Base-by-base conservation (phyloP, 2,888 invertebrate genomes). In the Lampropteryx suffumata region DNA sequence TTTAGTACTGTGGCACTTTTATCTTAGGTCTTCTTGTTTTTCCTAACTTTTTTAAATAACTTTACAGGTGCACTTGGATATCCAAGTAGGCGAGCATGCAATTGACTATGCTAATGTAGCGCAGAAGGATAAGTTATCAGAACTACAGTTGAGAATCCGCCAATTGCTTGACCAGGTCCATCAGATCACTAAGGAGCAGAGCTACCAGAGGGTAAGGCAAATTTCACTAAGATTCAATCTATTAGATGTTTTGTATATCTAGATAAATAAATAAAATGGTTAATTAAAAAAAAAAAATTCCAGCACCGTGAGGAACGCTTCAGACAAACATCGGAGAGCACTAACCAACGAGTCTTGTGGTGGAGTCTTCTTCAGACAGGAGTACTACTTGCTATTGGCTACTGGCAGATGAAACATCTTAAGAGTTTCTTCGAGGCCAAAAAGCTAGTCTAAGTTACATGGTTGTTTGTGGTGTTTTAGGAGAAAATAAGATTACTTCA, bases 371-470 rank as follows among this genome's bases (percentile, higher is more conserved):
- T 95, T 0, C 99, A 99, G 87, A 97, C 98, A 0, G 92, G 94
- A 44, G 96, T 99, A 32, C 92, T 99, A 8, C 90, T 99, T 0
- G 88, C 93, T 26, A 99, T 99, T 92, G 99, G 99, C 10, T 95
- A 97, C 63, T 99, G 99, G 99, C 99, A 99, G 88, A 99, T 99
- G 98, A 94, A 95, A 72, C 99, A 99, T 92, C 92, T 99, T 63
- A 99, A 99, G 92, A 97, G 97, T 73, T 99, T 99, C 93, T 99
- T 99, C 76, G 99, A 99, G 90, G 99, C 99, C 21, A 99, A 99
- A 90, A 99, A 99, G 92, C 92, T 99, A 77, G 98, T 98, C 37
- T 96, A 94, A 92, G 76, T 53, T 46, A 36, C 32, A 3, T 12
- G 30, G 2, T 3, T 26, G 41, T 36, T 43, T 6, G 1, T 12